These are phyloP conservation scores for Meriones psammophilus DNA, from an alignment of 2,797 vertebrate species.

Conservation along the genomic window DNA sequence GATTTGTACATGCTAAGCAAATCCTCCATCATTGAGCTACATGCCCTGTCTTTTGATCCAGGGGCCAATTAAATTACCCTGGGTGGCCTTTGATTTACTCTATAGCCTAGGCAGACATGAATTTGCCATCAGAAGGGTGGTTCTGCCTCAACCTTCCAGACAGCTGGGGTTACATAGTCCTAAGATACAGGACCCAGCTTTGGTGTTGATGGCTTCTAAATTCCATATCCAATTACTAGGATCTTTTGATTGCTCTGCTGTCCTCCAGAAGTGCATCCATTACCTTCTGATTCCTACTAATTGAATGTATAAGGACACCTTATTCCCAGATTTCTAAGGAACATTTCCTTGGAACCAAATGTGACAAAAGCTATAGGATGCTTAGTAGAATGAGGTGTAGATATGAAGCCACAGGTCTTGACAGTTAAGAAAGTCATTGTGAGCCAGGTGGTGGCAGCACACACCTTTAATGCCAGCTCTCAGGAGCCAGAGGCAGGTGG, in stretches of 20 bases:
- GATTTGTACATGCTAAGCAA: neutral
- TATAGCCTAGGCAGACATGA: neutral
- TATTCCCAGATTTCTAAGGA: conserved; percentile 9
- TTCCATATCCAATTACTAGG: neutral
- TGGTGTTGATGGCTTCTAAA: conserved; percentile 7
- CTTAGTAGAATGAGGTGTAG: neutral
- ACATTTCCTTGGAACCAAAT: neutral
- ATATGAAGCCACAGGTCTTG: neutral
- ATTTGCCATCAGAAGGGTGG: neutral
- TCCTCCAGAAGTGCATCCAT: neutral
- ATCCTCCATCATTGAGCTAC: neutral
- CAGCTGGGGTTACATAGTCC: neutral
- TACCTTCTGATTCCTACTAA: neutral
- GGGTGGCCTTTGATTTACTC: neutral
- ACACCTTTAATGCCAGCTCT: too few relatives aligned
- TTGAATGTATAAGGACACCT: neutral
- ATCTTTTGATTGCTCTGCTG: neutral
- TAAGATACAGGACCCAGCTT: neutral
- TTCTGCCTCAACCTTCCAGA: neutral
- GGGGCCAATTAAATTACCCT: neutral
- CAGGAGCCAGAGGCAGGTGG: too few relatives aligned
- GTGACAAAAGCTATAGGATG: conserved; percentile 3
- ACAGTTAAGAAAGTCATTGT: neutral
- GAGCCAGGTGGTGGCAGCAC: too few relatives aligned
- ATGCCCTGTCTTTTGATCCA: neutral